phyloP scores from a whole-genome alignment of 2,888 invertebrate species.

The Cerceris ruficornis region DNA sequence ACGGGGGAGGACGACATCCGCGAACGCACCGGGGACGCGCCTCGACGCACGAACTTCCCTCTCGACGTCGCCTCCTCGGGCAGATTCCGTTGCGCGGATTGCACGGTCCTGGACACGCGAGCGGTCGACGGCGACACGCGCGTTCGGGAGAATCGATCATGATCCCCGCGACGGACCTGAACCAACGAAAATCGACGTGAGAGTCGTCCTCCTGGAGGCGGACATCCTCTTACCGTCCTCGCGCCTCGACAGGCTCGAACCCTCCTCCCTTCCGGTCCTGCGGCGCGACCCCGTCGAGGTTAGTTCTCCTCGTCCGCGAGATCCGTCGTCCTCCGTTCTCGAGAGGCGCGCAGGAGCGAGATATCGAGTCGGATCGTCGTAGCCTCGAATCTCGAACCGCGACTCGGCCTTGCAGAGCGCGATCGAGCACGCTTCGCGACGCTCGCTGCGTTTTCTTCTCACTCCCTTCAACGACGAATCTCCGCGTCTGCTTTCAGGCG shows the following conservation, averaged over 20 bases:
- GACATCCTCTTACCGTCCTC: too few species aligned
- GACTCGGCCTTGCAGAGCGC: too few species aligned
- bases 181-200: background rate
- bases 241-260: too few species aligned
- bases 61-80: constrained; percentile 11
- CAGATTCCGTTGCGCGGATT: constrained; percentile 56
- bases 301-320: background rate
- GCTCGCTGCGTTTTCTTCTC: background rate
- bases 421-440: too few species aligned
- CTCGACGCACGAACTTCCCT: constrained; percentile 23
- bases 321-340: too few species aligned
- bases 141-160: constrained; percentile 12
- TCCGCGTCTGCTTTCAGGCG: constrained; percentile 83
- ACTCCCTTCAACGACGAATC: background rate
- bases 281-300: background rate
- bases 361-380: too few species aligned
- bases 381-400: too few species aligned
- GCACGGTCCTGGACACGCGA: constrained; percentile 70
- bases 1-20: background rate
- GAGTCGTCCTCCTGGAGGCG: too few species aligned
- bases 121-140: constrained; percentile 45
- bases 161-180: constrained; percentile 14
- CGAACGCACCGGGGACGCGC: constrained; percentile 10
- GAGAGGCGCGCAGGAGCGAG: too few species aligned
- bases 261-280: too few species aligned